Evolutionary conservation across 1,140 invertebrate species (phyloP).

Genomic region (Trachymyrmex cornetzi): DNA sequence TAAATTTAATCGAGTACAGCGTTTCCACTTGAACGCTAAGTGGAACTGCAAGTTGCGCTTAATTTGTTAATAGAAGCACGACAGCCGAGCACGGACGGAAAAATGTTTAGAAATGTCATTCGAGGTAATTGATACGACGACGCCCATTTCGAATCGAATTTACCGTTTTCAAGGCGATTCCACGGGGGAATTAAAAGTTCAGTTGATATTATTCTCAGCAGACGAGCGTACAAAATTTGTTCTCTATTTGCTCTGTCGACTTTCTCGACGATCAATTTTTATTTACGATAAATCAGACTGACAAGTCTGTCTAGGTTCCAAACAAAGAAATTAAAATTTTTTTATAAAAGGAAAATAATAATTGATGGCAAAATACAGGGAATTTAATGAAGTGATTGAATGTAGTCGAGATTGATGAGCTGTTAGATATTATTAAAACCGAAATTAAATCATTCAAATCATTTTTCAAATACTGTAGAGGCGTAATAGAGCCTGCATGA

Average conservation of each 20-base stretch:
- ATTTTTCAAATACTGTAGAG: background rate
- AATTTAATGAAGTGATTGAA: background rate
- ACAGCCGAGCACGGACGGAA: conserved; percentile 42
- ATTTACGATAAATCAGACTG: conserved; percentile 13
- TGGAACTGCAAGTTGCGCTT: conserved; percentile 62
- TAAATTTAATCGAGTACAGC: conserved; percentile 62
- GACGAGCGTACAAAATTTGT: conserved; percentile 2
- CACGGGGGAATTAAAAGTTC: conserved; percentile 49
- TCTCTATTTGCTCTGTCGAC: background rate
- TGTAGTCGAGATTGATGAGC: background rate
- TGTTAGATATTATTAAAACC: conserved; percentile 2
- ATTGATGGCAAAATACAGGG: background rate
- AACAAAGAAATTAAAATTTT: conserved; percentile 4
- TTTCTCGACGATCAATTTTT: conserved; percentile 33
- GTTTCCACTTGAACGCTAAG: conserved; percentile 59
- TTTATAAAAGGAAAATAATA: background rate
- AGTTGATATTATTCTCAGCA: conserved; percentile 5
- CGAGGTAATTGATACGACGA: conserved; percentile 58
- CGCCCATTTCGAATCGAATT: conserved; percentile 52
- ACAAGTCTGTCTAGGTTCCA: background rate
- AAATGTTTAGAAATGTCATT: conserved; percentile 66
- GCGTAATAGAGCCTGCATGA: conserved; percentile 4
- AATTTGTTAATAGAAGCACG: conserved; percentile 63
- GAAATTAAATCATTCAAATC: background rate
- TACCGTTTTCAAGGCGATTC: conserved; percentile 13